Evolutionary conservation across 2,888 invertebrate species (phyloP).

Genomic region (Stenotaenia linearis): DNA sequence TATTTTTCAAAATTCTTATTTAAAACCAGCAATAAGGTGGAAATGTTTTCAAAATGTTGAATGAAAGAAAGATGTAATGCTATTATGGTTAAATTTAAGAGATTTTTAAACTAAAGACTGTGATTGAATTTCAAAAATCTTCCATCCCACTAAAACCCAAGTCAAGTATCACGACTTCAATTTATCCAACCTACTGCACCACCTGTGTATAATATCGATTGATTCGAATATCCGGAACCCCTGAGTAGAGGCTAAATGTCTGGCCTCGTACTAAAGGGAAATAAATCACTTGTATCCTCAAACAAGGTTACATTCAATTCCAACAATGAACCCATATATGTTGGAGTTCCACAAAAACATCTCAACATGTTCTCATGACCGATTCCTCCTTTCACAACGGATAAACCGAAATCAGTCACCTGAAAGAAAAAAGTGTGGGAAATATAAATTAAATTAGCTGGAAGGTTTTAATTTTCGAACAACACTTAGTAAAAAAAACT

Average conservation of each 20-base stretch:
- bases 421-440: constrained; percentile 27
- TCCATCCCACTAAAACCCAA: constrained; percentile 13
- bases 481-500: background rate
- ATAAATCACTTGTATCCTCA: constrained; percentile 15
- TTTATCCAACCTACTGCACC: constrained; percentile 20
- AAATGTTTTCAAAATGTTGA: background rate
- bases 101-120: background rate
- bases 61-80: background rate
- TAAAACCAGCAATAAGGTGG: too few species aligned
- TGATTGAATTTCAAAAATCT: background rate
- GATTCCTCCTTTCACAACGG: constrained; percentile 52
- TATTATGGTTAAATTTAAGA: background rate
- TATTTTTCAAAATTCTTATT: too few species aligned
- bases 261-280: background rate
- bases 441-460: background rate
- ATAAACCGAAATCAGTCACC: constrained; percentile 55
- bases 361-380: constrained; percentile 54
- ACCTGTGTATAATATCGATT: constrained; percentile 18
- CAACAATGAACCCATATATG: constrained; percentile 52
- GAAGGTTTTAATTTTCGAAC: background rate
- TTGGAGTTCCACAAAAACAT: constrained; percentile 55
- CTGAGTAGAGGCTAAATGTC: background rate
- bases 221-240: background rate
- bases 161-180: constrained; percentile 19
- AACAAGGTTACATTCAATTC: constrained; percentile 8